These are phyloP conservation scores for Melitaea athalia DNA, from an alignment of 2,888 invertebrate species.

Conservation along the genomic window DNA sequence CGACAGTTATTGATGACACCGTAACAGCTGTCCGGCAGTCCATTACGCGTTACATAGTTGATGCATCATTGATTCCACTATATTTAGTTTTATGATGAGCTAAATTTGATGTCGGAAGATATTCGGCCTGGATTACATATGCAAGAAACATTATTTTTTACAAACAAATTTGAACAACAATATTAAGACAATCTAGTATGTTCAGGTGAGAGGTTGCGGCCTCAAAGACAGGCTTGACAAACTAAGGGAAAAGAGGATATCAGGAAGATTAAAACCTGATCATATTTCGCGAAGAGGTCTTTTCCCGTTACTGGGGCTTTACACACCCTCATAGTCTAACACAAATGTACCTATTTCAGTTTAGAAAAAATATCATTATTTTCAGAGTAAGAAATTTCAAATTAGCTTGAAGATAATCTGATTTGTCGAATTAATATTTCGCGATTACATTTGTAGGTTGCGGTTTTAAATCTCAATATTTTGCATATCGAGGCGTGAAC, in stretches of 20 bases:
- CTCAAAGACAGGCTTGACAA: too few relatives aligned
- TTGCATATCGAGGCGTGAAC: slow-evolving; percentile 60
- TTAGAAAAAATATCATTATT: neutral
- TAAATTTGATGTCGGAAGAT: slow-evolving; percentile 29
- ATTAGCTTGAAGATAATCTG: neutral
- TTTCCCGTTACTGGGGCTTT: too few relatives aligned
- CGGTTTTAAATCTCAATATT: slow-evolving; percentile 37
- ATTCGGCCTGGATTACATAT: slow-evolving; percentile 25
- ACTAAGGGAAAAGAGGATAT: too few relatives aligned
- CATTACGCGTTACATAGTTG: slow-evolving; percentile 41
- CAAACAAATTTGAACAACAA: neutral
- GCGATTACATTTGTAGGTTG: slow-evolving; percentile 2
- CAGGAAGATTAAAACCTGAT: too few relatives aligned
- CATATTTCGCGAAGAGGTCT: too few relatives aligned
- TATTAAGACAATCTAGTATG: too few relatives aligned
- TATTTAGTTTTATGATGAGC: slow-evolving; percentile 44
- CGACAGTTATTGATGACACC: slow-evolving; percentile 58
- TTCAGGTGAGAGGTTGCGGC: too few relatives aligned
- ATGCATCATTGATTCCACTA: slow-evolving; percentile 62
- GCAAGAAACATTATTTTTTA: neutral
- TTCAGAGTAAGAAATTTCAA: neutral
- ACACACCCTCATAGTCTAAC: too few relatives aligned
- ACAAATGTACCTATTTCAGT: too few relatives aligned
- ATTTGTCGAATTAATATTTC: neutral
- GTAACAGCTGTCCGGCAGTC: slow-evolving; percentile 44